Base-by-base conservation (phyloP, 2,797 vertebrate species). In the Dallia pectoralis region DNA sequence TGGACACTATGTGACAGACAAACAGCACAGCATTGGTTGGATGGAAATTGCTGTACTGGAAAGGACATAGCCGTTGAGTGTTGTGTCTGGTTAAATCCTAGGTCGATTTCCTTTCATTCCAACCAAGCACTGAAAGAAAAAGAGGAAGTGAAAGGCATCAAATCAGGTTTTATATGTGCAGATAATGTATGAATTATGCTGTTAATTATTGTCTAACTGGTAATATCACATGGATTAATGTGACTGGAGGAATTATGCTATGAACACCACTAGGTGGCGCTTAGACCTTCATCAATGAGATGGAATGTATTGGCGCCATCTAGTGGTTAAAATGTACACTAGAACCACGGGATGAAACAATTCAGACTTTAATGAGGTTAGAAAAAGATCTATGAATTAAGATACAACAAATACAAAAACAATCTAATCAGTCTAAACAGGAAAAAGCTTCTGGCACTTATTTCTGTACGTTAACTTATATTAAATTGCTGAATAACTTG, bases 301-400 rank as follows among this genome's bases (percentile, higher is more conserved):
- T 12, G 47, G 1, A 2, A 51, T 30, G 1, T 7, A 67, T 67
- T 27, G 63, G 72, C 76, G 74, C 71, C 79, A 65, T 72, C 79
- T 76, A 80, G 18, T 71, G 80, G 40, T 8, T 40, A 69, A 53
- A 63, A 56, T 14, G 14, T 18, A 27, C 62, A 69, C 4, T 59
- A 4, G 53, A 25, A 6, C 40, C 11, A 12, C 40, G 40, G 40
- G 40, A 44, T 12, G 40, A 44, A 44, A 44, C 40, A 44, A 11
- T 59, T 25, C 22, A 19, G 9, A n/a, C 22, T 22, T 53, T n/a
- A 53, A 2, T 53, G 4, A 53, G 8, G 51, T 8, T 53, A 22
- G 2, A 53, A 22, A 22, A 59, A 25, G 0, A 59, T 59, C n/a
- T n/a, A 36, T 9, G 32, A 22, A 11, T 40, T 4, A 67, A n/a